A percentile compares a stretch with the other conserved stretches of the same genome.
Evolutionary conservation across 2,888 invertebrate species (phyloP).

Genomic region (Xestia ashworthii): DNA sequence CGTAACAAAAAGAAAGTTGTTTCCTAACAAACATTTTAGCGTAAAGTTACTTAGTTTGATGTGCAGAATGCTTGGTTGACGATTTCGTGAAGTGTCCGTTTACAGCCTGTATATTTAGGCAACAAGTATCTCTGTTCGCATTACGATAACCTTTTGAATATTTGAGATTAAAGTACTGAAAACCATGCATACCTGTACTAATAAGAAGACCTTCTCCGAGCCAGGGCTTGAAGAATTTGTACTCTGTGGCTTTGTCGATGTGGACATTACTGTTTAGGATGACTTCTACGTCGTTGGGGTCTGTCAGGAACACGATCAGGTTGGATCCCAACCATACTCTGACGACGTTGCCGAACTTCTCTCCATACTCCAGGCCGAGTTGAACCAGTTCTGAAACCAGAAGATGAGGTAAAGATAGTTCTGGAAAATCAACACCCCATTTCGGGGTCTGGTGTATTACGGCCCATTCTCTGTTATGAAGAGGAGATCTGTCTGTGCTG

Average conservation of each 20-base stretch:
- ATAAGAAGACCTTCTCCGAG: constrained; percentile 95
- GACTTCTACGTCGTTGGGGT: constrained; percentile 93
- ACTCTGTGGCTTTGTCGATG: constrained; percentile 94
- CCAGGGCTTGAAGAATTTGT: constrained; percentile 95
- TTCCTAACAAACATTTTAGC: background rate
- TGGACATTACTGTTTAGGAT: constrained; percentile 94
- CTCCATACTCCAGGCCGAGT: constrained; percentile 54
- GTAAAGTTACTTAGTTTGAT: no score
- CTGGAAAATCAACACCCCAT: background rate
- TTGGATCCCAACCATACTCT: constrained; percentile 90
- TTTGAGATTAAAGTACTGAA: background rate
- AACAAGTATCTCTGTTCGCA: background rate
- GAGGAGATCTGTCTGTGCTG: background rate
- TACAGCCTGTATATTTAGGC: background rate
- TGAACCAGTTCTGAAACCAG: constrained; percentile 61
- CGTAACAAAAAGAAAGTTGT: no score
- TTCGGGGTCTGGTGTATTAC: background rate
- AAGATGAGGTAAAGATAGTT: background rate
- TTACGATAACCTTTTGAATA: background rate
- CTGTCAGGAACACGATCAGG: constrained; percentile 91
- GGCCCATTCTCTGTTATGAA: background rate
- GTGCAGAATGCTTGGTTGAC: no score
- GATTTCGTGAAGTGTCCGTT: no score
- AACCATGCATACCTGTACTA: constrained; percentile 79
- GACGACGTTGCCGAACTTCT: constrained; percentile 64